A percentile compares a stretch with the other conserved stretches of the same genome.
phyloP scores from a whole-genome alignment of 1,140 invertebrate species.

The Doryteuthis pealeii region DNA sequence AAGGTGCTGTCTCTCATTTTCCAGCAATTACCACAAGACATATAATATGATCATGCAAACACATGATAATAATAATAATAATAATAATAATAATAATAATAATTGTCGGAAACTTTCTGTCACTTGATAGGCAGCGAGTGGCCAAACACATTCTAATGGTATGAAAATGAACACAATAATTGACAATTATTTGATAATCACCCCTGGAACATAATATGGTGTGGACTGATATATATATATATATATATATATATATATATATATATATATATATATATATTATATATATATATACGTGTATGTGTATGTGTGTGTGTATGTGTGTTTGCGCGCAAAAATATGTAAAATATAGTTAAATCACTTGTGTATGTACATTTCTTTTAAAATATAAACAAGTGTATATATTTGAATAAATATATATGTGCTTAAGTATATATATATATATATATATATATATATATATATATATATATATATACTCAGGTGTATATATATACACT shows the following conservation, averaged over 20 bases:
- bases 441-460: neutral
- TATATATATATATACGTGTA: neutral
- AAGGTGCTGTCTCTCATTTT: no score
- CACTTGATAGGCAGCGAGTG: no score
- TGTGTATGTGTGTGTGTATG: neutral
- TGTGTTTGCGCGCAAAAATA: neutral
- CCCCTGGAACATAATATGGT: neutral
- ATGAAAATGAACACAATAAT: no score
- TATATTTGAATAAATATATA: neutral
- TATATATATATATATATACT: neutral
- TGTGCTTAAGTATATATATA: neutral
- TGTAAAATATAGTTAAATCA: neutral
- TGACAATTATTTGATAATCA: no score
- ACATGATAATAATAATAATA: no score
- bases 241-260: constrained; percentile 7
- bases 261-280: neutral
- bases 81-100: no score
- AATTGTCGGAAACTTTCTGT: no score
- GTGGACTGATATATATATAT: neutral
- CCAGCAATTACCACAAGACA: no score
- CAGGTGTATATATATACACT: neutral
- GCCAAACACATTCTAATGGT: no score
- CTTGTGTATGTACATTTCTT: neutral
- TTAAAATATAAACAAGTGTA: neutral
- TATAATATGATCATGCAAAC: no score